A percentile compares a stretch with the other conserved stretches of the same genome.
Evolutionary conservation across 2,888 invertebrate species (phyloP).

Genomic region (Lithosia quadra): DNA sequence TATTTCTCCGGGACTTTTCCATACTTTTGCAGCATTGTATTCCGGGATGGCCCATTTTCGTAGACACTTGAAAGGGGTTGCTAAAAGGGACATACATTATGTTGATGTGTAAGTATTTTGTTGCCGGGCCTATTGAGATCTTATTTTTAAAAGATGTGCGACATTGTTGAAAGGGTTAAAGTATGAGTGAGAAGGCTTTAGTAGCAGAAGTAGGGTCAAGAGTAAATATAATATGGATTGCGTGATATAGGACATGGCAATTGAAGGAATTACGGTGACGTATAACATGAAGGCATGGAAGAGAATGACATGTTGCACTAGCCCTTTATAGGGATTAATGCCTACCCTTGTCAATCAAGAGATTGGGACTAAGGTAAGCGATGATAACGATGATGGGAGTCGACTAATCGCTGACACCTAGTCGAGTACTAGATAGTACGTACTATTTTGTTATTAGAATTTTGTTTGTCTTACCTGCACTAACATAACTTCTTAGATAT

Average conservation of each 20-base stretch:
- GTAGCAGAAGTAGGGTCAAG: not conserved
- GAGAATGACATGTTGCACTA: too few species aligned
- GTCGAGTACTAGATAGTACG: too few species aligned
- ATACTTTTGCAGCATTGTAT: conserved; percentile 61
- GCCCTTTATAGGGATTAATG: too few species aligned
- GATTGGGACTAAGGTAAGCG: too few species aligned
- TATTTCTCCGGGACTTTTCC: conserved; percentile 55
- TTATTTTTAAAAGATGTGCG: not conserved
- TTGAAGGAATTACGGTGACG: not conserved
- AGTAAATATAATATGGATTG: not conserved
- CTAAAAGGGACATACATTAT: conserved; percentile 51
- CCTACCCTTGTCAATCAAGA: too few species aligned
- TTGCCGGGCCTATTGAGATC: conserved; percentile 12
- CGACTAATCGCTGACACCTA: too few species aligned
- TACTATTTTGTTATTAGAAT: too few species aligned
- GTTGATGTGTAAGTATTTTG: conserved; percentile 43
- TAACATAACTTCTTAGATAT: too few species aligned
- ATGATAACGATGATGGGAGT: too few species aligned
- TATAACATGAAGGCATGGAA: too few species aligned
- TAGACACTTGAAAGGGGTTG: conserved; percentile 61
- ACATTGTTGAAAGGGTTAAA: not conserved
- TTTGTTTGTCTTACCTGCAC: too few species aligned
- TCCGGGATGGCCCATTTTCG: conserved; percentile 59
- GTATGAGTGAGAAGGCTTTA: not conserved
- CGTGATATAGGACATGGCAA: not conserved